Percentiles rank a stretch among this genome's conserved stretches.
phyloP scores from a whole-genome alignment of 2,113 vertebrate species.

The Chaetura pelagica region DNA sequence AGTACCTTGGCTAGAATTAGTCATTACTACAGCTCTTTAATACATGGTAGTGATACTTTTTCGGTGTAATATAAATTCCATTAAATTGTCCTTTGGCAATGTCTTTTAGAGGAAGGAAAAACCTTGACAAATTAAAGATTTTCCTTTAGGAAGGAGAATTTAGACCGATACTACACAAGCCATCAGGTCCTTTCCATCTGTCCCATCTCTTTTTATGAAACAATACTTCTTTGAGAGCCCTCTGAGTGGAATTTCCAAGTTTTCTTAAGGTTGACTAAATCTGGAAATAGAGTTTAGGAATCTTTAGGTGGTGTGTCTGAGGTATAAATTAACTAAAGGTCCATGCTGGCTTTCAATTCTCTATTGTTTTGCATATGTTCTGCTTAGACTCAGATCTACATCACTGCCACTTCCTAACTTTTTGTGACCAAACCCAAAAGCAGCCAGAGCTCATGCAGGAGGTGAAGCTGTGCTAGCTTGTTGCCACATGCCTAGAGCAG shows the following conservation, averaged over 20 bases:
- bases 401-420: background rate
- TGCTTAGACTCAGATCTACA: rapidly evolving
- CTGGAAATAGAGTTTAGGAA: background rate
- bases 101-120: constrained; percentile 1
- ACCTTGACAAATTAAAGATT: background rate
- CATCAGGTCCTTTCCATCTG: background rate
- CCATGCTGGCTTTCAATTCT: background rate
- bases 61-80: background rate
- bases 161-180: background rate
- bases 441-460: background rate
- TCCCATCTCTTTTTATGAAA: background rate
- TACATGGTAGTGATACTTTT: background rate
- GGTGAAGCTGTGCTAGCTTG: background rate
- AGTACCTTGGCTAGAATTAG: background rate
- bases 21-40: background rate
- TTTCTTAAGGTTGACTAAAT: background rate
- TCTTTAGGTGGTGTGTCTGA: background rate
- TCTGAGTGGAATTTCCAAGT: background rate
- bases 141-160: background rate
- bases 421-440: background rate
- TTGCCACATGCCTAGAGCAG: background rate
- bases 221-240: background rate
- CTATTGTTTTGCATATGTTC: background rate
- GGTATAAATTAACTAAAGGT: background rate
- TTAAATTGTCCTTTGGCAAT: background rate